Evolutionary conservation across 92 coral and sea anemone genomes (phyloP).

Genomic region (Phenganax stokvisi): DNA sequence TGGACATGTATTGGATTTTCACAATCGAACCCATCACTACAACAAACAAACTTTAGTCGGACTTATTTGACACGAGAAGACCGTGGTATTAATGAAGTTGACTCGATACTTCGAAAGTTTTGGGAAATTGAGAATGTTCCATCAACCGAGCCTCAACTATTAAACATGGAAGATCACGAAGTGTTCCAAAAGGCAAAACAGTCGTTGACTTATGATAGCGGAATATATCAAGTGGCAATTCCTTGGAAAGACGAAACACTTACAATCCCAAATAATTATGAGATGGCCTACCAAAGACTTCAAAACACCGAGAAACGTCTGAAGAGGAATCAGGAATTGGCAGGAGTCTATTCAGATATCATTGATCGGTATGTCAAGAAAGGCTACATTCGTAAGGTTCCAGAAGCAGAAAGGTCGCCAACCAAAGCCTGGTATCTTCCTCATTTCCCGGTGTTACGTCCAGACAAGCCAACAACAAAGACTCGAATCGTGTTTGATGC

Average conservation of each 20-base stretch:
- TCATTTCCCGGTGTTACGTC: conserved; percentile 61
- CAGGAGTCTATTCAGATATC: conserved; percentile 33
- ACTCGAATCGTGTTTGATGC: conserved; percentile 58
- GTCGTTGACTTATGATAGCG: conserved; percentile 43
- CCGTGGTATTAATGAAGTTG: conserved; percentile 34
- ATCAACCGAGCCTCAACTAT: conserved; percentile 8
- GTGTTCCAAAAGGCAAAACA: conserved; percentile 35
- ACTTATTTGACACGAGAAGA: conserved; percentile 2
- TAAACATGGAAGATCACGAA: conserved; percentile 33
- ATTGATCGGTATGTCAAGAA: conserved; percentile 51
- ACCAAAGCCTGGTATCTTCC: conserved; percentile 50
- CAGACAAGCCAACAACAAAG: conserved; percentile 67
- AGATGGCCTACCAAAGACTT: conserved; percentile 45
- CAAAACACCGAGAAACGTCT: conserved; percentile 55
- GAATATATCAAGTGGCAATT: conserved; percentile 47
- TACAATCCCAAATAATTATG: conserved; percentile 53
- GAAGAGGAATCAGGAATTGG: conserved; percentile 44
- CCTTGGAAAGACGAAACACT: conserved; percentile 47
- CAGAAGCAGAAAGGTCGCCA: conserved; percentile 26
- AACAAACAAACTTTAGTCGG: conserved; percentile 34
- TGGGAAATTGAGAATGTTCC: conserved; percentile 54
- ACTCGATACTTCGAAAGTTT: conserved; percentile 38
- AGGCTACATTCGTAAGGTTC: conserved; percentile 46
- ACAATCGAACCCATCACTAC: conserved; percentile 9
- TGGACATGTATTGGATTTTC: too few species aligned